Evolutionary conservation across 2,888 invertebrate genomes (phyloP), one percentile per base, ranked within the genome.

Genomic region (Lamellibrachia satsuma): DNA sequence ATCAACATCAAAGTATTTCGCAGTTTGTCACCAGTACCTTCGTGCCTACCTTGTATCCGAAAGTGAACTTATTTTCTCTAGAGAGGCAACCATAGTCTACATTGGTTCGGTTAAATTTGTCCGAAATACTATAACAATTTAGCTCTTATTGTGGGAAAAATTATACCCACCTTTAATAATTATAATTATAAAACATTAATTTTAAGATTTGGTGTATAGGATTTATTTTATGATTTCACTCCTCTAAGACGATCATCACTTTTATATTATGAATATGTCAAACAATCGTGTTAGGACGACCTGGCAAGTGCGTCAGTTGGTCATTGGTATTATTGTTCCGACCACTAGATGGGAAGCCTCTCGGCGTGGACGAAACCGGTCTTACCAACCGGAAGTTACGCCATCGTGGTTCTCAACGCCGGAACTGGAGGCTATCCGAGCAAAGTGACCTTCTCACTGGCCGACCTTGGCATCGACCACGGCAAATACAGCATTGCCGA

Each of bases 341-440:
- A 52, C 39, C 91, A n/a, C 55, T 90, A 55, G 92, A 52, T 60
- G 22, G 91, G 60, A 22, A 52, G 90, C 11, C 6, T 94, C 2
- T 93, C 93, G 7, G 92, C 94, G 15, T 94, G 94, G 94, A 92
- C 92, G 52, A 93, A 93, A 91, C 92, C 93, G 9, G 93, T 94
- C 22, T 57, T 93, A 27, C 94, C 94, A 4, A 15, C 11, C 0
- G 94, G 94, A 22, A 94, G 94, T 91, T 93, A 90, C n/a, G 94
- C 94, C 15, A 60, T 94, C 2, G 94, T 93, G 15, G 92, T 94
- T 92, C 93, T 94, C 90, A 91, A 94, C 92, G 92, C 92, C 11
- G 15, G 90, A 22, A 92, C 91, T 27, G 52, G 90, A 15, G 94
- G 94, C 51, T 90, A 57, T 2, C 94, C 94, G 11, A 51, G 55